Base-by-base conservation (phyloP, 2,113 vertebrate genomes). In the Amblyornis subalaris region DNA sequence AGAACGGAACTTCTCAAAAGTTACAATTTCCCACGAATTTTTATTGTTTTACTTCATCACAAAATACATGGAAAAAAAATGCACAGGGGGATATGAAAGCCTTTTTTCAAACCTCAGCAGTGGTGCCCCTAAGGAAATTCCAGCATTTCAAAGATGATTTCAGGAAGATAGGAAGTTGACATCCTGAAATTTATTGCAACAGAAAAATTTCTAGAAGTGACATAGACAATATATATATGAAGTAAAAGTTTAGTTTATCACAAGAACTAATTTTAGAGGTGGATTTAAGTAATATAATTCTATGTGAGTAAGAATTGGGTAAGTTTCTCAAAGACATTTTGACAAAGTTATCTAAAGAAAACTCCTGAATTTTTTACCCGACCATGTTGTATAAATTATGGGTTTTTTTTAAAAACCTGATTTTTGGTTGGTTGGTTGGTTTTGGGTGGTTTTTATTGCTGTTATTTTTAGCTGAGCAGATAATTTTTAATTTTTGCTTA, bases 331-430 rank as follows among this genome's bases (percentile, higher is more conserved):
- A 73, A 77, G 36, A n/a, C 5, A 33, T 35, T 72, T 35, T 61
- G 10, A 76, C 15, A 86, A 48, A 69, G 28, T 8, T 69, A 60
- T 54, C 33, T 55, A 26, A 72, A 69, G 25, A 45, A 76, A 38
- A 57, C 3, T 14, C 26, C 10, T 45, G 8, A 35, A 5, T 54
- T 57, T 66, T 78, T 91, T n/a, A 17, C 24, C 22, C 29, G n/a
- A 71, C 2, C 24, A 47, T 21, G 6, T 14, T 45, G 3, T 12
- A 7, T 12, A 84, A 45, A 7, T 50, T 40, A n/a, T 0, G 2
- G 5, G 4, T 2, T 8, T 36, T 28, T 70, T 48, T 9, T 51
- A 3, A 31, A 74, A 78, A 12, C 2, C 12, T 54, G 25, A 53
- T 14, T 72, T 57, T n/a, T 14, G 36, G 8, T 38, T 38, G 36